phyloP scores from a whole-genome alignment of 2,113 vertebrate genomes.

The Passer montanus region DNA sequence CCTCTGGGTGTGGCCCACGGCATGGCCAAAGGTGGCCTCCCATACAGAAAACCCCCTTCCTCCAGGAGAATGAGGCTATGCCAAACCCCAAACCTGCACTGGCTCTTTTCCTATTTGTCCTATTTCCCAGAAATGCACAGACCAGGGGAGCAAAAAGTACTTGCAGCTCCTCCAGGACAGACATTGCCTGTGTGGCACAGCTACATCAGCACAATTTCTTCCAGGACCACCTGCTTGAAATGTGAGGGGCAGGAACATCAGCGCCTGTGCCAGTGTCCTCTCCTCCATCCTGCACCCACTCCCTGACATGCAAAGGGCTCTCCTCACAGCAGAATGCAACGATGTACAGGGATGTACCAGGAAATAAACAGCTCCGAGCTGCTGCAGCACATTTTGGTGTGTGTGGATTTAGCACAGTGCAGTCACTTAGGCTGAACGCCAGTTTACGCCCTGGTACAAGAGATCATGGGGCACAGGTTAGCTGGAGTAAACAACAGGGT shows the following conservation, averaged over 20 bases:
- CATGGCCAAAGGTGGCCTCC: neutral
- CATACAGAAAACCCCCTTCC: neutral
- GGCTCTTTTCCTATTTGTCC: neutral
- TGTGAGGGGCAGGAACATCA: neutral
- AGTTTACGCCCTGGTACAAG: neutral
- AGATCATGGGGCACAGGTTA: slow-evolving; percentile 16
- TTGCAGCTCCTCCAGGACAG: neutral
- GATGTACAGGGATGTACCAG: neutral
- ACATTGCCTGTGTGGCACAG: rapidly evolving
- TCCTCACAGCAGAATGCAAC: neutral
- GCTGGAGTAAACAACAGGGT: neutral
- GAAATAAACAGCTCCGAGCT: neutral
- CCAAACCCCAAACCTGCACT: neutral
- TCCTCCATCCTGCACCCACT: neutral
- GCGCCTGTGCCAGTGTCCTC: neutral
- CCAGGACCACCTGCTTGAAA: neutral
- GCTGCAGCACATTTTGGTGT: neutral
- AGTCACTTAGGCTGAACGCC: neutral
- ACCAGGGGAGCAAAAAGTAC: neutral
- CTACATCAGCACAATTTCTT: neutral
- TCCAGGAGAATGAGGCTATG: neutral
- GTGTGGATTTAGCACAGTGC: neutral
- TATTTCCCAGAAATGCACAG: neutral
- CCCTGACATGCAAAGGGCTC: neutral
- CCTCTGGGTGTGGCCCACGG: neutral